These are phyloP conservation scores for Limosa lapponica DNA, from an alignment of 2,797 vertebrate genomes.

Conservation along the genomic window DNA sequence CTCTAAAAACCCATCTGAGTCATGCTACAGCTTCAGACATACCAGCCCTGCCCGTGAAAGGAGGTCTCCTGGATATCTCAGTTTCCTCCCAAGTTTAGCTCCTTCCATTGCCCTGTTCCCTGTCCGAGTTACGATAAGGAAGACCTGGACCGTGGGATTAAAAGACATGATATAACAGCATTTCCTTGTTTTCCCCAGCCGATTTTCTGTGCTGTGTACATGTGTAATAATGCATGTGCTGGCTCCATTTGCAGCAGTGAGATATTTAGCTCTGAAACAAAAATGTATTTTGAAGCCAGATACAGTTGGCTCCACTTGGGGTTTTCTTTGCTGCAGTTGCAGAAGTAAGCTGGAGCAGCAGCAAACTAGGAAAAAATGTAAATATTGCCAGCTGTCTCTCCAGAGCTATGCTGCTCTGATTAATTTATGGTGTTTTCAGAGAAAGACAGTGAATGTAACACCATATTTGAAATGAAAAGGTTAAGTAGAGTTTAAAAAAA, in stretches of 20 bases:
- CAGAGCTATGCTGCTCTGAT: slow-evolving; percentile 7
- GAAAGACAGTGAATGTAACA: slow-evolving; percentile 19
- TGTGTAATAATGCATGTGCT: not conserved
- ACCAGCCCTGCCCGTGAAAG: not conserved
- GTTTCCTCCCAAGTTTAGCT: not conserved
- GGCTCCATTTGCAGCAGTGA: slow-evolving; percentile 29
- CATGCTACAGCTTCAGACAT: not conserved
- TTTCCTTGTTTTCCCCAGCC: not conserved
- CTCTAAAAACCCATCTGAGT: not conserved
- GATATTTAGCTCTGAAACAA: slow-evolving; percentile 24
- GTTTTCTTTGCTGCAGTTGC: slow-evolving; percentile 34
- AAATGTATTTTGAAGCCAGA: slow-evolving; percentile 17
- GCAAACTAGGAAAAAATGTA: slow-evolving; percentile 12
- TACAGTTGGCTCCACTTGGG: slow-evolving; percentile 28
- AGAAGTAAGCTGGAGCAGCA: slow-evolving; percentile 21
- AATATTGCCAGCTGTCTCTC: slow-evolving; percentile 53
- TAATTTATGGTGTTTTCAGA: slow-evolving; percentile 64
- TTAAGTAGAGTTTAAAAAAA: slow-evolving; percentile 35
- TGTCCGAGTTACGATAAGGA: not conserved
- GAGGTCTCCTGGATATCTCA: not conserved
- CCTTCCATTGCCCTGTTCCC: not conserved
- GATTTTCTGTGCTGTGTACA: not conserved
- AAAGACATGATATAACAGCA: not conserved
- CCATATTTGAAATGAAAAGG: slow-evolving; percentile 58
- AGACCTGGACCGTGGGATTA: not conserved